A percentile compares a stretch with the other conserved stretches of the same genome.
phyloP scores from a whole-genome alignment of 23 tunicate species.

The Botrylloides violaceus region DNA sequence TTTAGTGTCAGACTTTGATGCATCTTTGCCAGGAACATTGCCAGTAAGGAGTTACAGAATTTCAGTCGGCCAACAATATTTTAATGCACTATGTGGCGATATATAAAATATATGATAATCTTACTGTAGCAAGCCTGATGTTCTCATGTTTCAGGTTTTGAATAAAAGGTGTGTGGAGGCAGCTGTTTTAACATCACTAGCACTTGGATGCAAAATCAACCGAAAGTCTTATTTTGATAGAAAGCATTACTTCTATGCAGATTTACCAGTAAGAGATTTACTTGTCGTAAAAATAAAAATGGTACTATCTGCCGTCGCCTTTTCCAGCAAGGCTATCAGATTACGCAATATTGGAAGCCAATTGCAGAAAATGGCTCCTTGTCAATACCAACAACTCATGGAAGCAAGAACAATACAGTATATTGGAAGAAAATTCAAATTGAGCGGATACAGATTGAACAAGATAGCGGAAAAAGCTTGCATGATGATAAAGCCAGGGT shows the following conservation, averaged over 20 bases:
- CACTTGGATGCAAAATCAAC: slow-evolving; percentile 61
- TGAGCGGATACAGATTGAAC: slow-evolving; percentile 69
- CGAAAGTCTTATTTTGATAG: slow-evolving; percentile 59
- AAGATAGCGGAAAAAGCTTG: slow-evolving; percentile 91
- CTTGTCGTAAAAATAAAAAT: background rate
- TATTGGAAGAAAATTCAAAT: slow-evolving; percentile 35
- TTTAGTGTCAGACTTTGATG: slow-evolving; percentile 73
- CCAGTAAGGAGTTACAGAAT: slow-evolving; percentile 58
- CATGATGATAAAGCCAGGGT: slow-evolving; percentile 37
- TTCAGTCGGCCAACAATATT: too few species aligned
- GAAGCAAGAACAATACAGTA: background rate
- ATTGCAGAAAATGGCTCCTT: slow-evolving; percentile 64
- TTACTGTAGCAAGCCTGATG: too few species aligned
- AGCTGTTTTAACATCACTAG: slow-evolving; percentile 57
- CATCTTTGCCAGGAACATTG: slow-evolving; percentile 80
- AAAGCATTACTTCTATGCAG: slow-evolving; percentile 94
- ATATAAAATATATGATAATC: too few species aligned
- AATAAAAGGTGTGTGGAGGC: slow-evolving; percentile 66
- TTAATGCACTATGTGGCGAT: too few species aligned
- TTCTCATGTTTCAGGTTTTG: slow-evolving; percentile 66
- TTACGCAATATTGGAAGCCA: slow-evolving; percentile 71
- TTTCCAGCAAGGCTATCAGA: slow-evolving; percentile 86
- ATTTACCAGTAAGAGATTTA: slow-evolving; percentile 58
- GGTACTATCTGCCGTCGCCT: background rate
- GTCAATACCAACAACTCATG: slow-evolving; percentile 28